Base-by-base conservation (phyloP, 2,797 vertebrate genomes). In the Smutsia gigantea region DNA sequence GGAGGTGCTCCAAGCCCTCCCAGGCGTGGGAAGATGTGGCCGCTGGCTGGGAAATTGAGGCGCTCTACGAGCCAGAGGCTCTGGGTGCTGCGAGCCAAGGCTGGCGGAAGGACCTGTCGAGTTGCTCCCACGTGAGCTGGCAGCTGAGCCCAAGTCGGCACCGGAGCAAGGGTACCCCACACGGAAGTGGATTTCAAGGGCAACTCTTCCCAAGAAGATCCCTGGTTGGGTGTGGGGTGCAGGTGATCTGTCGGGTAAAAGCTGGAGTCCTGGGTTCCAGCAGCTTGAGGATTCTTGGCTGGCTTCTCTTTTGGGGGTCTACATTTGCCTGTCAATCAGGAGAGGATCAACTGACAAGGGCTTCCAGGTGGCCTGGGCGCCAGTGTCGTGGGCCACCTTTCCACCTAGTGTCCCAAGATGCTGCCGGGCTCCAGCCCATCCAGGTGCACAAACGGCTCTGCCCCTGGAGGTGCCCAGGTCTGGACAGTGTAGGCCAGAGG, bases 301-400 rank as follows among this genome's bases (percentile, higher is more conserved):
- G 1, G 61, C 31, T 39, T 42, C 23, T 63, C 14, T 37, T 39
- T 31, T 7, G 18, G 3, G 3, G 11, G 11, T 63, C 13, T 7
- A 31, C 1, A 0, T 46, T 25, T 29, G 18, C 23, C 4, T 21
- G 4, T 14, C 0, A 1, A 4, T 6, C 31, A 78, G 68, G 25
- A 31, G 51, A 42, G 29, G 23, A 29, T 25, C 3, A 4, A 31
- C 78, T 5, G 29, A 31, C 53, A 46, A 39, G 10, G 51, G 64
- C 37, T 69, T 75, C 53, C 49, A 11, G 4, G 68, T 17, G 49
- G 4, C 39, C 19, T 39, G 51, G 27, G 64, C 72, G n/a, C 31
- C 13, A 18, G 23, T 42, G 9, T 6, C 15, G n/a, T 13, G 0
- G 11, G n/a, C 72, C 59, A 6, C 13, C n/a, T 27, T 39, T 81